Evolutionary conservation across 1,140 invertebrate genomes (phyloP).

Genomic region (Dendroctonus ponderosae): DNA sequence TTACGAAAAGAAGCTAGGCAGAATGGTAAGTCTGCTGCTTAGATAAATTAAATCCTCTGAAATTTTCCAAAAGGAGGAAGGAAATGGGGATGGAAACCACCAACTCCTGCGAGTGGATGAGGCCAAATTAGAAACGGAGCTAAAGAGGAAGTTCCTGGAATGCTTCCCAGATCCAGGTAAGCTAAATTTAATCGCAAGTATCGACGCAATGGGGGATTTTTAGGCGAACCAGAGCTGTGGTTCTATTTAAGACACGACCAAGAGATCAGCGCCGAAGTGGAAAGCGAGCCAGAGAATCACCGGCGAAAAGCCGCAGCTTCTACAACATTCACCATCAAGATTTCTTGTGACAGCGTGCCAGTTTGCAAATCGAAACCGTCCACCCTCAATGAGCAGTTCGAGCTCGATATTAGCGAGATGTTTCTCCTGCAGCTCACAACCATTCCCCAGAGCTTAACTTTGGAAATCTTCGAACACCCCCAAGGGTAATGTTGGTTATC

Average conservation of each 20-base stretch:
- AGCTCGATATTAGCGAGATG: conserved; percentile 38
- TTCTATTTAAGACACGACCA: conserved; percentile 48
- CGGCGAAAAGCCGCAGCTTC: conserved; percentile 46
- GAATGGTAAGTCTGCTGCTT: too few species aligned
- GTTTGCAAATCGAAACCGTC: conserved; percentile 46
- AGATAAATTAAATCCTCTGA: too few species aligned
- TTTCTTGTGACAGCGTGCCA: conserved; percentile 43
- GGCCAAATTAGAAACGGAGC: background rate
- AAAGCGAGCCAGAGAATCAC: conserved; percentile 38
- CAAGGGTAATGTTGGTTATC: conserved; percentile 19
- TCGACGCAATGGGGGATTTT: too few species aligned
- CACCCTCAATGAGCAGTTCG: conserved; percentile 39
- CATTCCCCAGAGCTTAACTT: conserved; percentile 36
- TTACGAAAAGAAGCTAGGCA: conserved; percentile 23
- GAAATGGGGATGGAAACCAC: background rate
- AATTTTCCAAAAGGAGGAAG: too few species aligned
- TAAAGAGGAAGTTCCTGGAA: conserved; percentile 3
- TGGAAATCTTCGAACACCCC: conserved; percentile 39
- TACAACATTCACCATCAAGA: conserved; percentile 48
- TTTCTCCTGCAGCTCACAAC: conserved; percentile 37
- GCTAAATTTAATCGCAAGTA: too few species aligned
- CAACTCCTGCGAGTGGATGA: conserved; percentile 33
- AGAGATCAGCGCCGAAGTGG: conserved; percentile 35
- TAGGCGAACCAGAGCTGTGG: conserved; percentile 29
- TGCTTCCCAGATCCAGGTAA: conserved; percentile 10